phyloP scores from a whole-genome alignment of 2,888 invertebrate genomes.

The Diaperis boleti region DNA sequence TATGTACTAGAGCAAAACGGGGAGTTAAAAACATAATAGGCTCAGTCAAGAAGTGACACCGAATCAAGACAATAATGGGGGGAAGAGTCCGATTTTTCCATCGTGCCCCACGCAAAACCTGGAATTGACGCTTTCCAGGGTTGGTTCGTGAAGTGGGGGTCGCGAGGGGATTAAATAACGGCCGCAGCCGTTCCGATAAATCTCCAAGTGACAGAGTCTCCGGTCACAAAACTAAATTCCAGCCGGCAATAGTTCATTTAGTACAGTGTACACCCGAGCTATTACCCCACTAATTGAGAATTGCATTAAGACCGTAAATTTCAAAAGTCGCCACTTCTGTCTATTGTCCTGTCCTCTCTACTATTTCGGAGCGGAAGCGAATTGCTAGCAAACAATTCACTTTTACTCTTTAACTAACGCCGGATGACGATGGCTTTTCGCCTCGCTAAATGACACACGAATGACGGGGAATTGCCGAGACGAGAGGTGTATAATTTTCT shows the following conservation, averaged over 20 bases:
- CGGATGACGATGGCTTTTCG: constrained; percentile 14
- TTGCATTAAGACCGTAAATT: constrained; percentile 77
- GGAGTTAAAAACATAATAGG: too few relatives aligned
- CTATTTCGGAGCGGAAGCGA: constrained; percentile 27
- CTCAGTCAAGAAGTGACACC: too few relatives aligned
- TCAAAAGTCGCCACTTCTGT: constrained; percentile 65
- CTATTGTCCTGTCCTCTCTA: constrained; percentile 56
- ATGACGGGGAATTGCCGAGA: too few relatives aligned
- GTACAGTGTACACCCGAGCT: constrained; percentile 68
- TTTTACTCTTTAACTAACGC: constrained; percentile 38
- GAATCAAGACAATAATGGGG: too few relatives aligned
- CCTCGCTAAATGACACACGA: neutral
- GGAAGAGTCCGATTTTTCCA: too few relatives aligned
- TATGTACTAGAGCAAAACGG: too few relatives aligned
- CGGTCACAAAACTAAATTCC: constrained; percentile 65
- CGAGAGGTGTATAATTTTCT: too few relatives aligned
- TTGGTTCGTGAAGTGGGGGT: too few relatives aligned
- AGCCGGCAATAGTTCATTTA: constrained; percentile 65
- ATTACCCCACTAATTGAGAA: constrained; percentile 78
- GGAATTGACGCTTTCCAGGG: too few relatives aligned
- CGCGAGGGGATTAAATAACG: constrained; percentile 12
- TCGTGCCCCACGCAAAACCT: too few relatives aligned
- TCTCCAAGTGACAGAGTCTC: constrained; percentile 56
- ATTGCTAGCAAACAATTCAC: constrained; percentile 41
- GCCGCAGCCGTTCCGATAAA: constrained; percentile 48